Conservation (phyloP, 2,113 vertebrate species). For the Gorsachius goisagi region DNA sequence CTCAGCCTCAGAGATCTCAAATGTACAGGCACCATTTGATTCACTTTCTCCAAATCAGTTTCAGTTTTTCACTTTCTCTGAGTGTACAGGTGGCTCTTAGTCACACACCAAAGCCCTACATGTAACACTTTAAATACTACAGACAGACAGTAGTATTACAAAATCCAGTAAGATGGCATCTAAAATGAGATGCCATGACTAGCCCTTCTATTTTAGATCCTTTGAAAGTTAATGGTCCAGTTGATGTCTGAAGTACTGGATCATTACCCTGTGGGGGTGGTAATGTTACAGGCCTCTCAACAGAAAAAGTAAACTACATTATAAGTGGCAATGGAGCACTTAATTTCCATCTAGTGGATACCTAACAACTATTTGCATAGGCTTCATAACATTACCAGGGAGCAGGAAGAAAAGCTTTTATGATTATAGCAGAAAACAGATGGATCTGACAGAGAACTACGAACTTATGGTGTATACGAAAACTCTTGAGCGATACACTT, state of each 20-base stretch:
- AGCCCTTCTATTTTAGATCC: not conserved
- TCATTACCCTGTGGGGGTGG: not conserved
- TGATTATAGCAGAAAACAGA: not conserved
- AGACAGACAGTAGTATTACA: not conserved
- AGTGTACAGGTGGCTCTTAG: not conserved
- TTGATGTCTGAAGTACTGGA: not conserved
- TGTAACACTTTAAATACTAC: fast-evolving
- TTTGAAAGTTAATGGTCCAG: conserved; percentile 23
- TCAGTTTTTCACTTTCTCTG: not conserved
- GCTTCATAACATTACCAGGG: not conserved
- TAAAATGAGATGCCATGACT: not conserved
- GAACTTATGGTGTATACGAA: not conserved
- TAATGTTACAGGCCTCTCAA: not conserved
- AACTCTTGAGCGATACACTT: fast-evolving
- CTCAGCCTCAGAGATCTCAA: not conserved
- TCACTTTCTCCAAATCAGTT: not conserved
- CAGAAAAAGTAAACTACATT: not conserved
- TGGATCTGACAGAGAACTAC: not conserved
- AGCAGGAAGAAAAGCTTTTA: not conserved
- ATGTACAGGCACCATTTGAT: not conserved
- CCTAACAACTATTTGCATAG: not conserved
- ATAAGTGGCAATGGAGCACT: not conserved
- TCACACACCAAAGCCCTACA: not conserved
- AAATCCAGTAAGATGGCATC: not conserved
- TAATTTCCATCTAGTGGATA: not conserved